Percentiles rank a stretch among this genome's conserved stretches.
Evolutionary conservation across 2,113 vertebrate species (phyloP).

Genomic region (Nettapus auritus): DNA sequence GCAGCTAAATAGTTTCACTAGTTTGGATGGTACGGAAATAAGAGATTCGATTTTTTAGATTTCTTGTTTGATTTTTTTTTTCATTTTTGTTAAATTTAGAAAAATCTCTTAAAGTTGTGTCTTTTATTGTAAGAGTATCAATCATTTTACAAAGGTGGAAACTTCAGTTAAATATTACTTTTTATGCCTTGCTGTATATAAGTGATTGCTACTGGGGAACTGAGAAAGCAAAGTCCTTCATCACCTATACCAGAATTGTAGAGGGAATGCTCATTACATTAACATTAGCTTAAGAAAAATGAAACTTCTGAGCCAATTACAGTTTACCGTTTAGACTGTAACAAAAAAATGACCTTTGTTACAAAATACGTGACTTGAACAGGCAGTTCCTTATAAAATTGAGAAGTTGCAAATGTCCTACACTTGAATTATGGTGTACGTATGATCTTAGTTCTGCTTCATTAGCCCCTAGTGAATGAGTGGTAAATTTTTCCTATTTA

Average conservation of each 20-base stretch:
- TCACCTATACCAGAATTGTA: slow-evolving; percentile 70
- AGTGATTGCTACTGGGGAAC: slow-evolving; percentile 67
- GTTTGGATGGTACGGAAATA: not conserved
- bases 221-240: not conserved
- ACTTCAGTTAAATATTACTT: slow-evolving; percentile 53
- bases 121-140: slow-evolving; percentile 34
- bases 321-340: slow-evolving; percentile 69
- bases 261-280: slow-evolving; percentile 81
- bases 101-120: slow-evolving; percentile 15
- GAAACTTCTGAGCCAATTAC: slow-evolving; percentile 77
- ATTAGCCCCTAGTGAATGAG: slow-evolving; percentile 75
- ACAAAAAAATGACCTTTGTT: slow-evolving; percentile 65
- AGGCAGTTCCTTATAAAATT: slow-evolving; percentile 63
- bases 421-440: slow-evolving; percentile 57
- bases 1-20: not conserved
- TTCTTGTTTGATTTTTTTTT: not conserved
- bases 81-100: slow-evolving; percentile 36
- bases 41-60: not conserved
- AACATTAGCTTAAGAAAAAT: slow-evolving; percentile 79
- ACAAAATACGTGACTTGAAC: slow-evolving; percentile 46
- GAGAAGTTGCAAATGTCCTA: slow-evolving; percentile 63
- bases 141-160: slow-evolving; percentile 44
- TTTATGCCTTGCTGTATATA: slow-evolving; percentile 9
- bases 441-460: slow-evolving; percentile 79
- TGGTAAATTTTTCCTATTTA: slow-evolving; percentile 78